Conservation (phyloP, 2,888 invertebrate genomes). For the Ophraella communa region DNA sequence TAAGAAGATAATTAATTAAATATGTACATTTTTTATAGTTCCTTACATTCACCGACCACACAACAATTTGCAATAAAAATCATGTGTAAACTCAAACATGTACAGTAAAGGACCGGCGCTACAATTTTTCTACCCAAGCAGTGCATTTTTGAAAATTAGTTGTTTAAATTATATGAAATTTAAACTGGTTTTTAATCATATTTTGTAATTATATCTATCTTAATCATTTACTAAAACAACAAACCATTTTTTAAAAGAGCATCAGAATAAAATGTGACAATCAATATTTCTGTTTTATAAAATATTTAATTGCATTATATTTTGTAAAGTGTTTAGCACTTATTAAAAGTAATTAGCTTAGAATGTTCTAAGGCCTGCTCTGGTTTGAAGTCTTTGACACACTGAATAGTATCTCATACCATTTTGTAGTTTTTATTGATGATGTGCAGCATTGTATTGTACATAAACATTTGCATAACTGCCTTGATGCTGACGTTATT, state of each 20-base stretch:
- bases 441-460: not conserved
- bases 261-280: too few relatives aligned
- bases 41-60: slow-evolving; percentile 25
- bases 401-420: not conserved
- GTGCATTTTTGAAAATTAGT: not conserved
- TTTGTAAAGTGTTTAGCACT: too few relatives aligned
- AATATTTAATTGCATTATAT: too few relatives aligned
- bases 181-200: too few relatives aligned
- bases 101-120: not conserved
- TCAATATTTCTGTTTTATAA: too few relatives aligned
- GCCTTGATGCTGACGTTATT: not conserved
- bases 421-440: not conserved
- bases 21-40: slow-evolving; percentile 29
- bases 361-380: not conserved
- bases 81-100: slow-evolving; percentile 11
- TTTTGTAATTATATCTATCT: too few relatives aligned
- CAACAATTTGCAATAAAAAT: slow-evolving; percentile 29
- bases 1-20: slow-evolving; percentile 24
- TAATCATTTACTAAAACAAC: too few relatives aligned
- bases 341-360: too few relatives aligned
- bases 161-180: not conserved
- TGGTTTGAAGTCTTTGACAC: not conserved
- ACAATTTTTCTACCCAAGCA: slow-evolving; percentile 1
- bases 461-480: slow-evolving; percentile 6
- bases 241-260: too few relatives aligned